Conservation (phyloP, 2,888 invertebrate genomes). For the Ormyrus thymus region DNA sequence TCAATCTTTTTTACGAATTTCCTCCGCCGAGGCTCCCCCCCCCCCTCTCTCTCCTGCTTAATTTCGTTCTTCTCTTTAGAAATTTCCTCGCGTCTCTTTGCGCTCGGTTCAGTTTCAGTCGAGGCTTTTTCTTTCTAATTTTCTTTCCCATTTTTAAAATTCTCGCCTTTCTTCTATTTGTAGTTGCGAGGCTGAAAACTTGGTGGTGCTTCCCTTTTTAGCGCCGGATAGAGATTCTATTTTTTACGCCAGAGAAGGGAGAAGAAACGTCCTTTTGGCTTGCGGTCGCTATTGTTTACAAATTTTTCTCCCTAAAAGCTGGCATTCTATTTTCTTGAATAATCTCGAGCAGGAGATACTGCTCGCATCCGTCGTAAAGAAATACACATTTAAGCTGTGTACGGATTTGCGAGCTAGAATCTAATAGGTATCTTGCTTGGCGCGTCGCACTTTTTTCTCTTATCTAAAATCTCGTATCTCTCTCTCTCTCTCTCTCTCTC, state of each 20-base stretch:
- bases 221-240: background rate
- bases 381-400: background rate
- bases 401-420: conserved; percentile 3
- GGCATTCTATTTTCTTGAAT: too few species aligned
- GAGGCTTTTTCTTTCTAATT: background rate
- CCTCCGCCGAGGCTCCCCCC: too few species aligned
- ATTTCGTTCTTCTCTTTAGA: conserved; percentile 23
- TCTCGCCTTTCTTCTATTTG: background rate
- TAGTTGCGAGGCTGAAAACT: background rate
- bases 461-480: conserved; percentile 19
- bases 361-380: too few species aligned
- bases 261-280: too few species aligned
- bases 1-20: conserved; percentile 23
- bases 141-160: background rate
- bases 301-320: too few species aligned
- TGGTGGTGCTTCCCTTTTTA: background rate
- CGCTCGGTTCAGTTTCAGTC: too few species aligned
- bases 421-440: background rate
- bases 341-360: too few species aligned
- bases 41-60: background rate
- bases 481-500: background rate
- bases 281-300: too few species aligned
- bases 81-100: conserved; percentile 9
- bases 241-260: too few species aligned
- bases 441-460: conserved; percentile 10